Conservation (phyloP, 2,797 vertebrate genomes). For the Champsocephalus gunnari region DNA sequence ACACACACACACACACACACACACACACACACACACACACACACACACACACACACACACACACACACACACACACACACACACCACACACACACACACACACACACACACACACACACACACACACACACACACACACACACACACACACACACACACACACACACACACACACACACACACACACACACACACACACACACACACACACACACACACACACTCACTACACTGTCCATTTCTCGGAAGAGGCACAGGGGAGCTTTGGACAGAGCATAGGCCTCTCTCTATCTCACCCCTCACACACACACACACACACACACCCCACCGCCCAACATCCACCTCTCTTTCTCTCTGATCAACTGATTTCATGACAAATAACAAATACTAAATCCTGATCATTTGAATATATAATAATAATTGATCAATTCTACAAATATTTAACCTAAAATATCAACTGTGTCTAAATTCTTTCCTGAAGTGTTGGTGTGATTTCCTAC, state of each 20-base stretch:
- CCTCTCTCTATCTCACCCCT: slow-evolving; percentile 28
- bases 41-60: too few relatives aligned
- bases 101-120: too few relatives aligned
- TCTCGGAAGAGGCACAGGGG: slow-evolving; percentile 69
- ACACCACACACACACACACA: too few relatives aligned
- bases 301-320: not conserved
- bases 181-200: not conserved
- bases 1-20: slow-evolving; percentile 16
- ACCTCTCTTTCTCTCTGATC: slow-evolving; percentile 11
- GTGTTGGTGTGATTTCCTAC: not conserved
- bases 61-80: too few relatives aligned
- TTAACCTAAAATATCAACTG: not conserved
- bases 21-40: slow-evolving; percentile 32
- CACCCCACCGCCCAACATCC: not conserved
- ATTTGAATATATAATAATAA: slow-evolving; percentile 1
- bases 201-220: slow-evolving; percentile 20
- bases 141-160: slow-evolving; percentile 7
- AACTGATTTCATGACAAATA: slow-evolving; percentile 4
- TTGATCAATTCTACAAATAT: not conserved
- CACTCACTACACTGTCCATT: slow-evolving; percentile 51
- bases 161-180: too few relatives aligned
- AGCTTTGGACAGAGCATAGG: slow-evolving; percentile 53
- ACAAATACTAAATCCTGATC: not conserved
- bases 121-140: not conserved
- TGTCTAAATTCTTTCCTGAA: not conserved